These are phyloP conservation scores for Trialeurodes vaporariorum DNA, from an alignment of 1,140 invertebrate genomes.

Conservation along the genomic window DNA sequence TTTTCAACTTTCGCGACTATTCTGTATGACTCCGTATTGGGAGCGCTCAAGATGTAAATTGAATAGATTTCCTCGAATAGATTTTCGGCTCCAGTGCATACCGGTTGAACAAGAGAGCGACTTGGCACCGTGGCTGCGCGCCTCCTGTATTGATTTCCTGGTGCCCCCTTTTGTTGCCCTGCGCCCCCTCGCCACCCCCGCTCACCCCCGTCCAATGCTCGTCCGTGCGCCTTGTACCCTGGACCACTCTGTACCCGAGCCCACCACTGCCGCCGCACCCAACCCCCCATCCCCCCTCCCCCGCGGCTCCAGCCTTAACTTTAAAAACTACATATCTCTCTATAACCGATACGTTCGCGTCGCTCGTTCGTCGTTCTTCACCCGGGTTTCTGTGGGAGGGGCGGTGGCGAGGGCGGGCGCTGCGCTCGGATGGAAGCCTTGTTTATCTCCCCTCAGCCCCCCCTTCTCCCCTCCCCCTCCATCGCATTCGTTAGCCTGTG, in stretches of 20 bases:
- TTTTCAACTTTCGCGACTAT: too few species aligned
- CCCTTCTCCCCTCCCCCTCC: neutral
- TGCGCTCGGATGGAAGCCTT: neutral
- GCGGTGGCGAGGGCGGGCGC: too few species aligned
- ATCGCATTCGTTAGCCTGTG: neutral
- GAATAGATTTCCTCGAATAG: too few species aligned
- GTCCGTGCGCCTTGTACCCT: neutral
- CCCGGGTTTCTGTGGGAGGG: too few species aligned
- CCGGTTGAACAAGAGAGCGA: too few species aligned
- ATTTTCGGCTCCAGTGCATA: too few species aligned
- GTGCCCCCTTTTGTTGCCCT: neutral
- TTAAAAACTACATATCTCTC: neutral
- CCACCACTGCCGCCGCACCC: too few species aligned
- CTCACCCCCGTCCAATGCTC: conserved; percentile 3
- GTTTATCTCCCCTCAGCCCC: neutral
- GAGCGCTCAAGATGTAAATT: too few species aligned
- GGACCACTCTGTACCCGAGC: conserved; percentile 2
- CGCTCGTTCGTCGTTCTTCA: too few species aligned
- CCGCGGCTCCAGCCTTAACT: neutral
- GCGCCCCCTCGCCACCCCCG: conserved; percentile 8
- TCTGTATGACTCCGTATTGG: too few species aligned
- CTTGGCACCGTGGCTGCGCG: neutral
- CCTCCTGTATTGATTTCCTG: conserved; percentile 11
- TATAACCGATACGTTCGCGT: neutral
- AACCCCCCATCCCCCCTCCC: too few species aligned